phyloP scores from a whole-genome alignment of 2,113 vertebrate species.

The Oxyruncus cristatus region DNA sequence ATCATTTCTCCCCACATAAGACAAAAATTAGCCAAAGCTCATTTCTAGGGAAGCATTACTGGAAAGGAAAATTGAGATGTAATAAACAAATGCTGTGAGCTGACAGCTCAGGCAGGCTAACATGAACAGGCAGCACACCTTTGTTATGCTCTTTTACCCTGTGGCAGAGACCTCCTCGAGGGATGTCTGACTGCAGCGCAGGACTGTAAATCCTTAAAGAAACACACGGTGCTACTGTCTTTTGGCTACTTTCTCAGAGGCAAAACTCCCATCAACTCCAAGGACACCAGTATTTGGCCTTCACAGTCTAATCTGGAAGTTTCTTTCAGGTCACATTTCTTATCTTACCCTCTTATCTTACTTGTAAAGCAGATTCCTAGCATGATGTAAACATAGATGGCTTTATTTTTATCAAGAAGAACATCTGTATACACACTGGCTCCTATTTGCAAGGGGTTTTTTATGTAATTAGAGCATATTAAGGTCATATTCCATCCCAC shows the following conservation, averaged over 20 bases:
- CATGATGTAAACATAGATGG: not conserved
- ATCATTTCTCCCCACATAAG: accelerated
- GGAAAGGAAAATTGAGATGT: not conserved
- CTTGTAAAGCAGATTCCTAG: not conserved
- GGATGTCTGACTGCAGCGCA: not conserved
- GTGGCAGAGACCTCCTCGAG: not conserved
- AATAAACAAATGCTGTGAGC: not conserved
- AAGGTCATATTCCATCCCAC: not conserved
- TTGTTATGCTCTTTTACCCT: not conserved
- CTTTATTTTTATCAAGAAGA: not conserved
- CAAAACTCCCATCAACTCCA: not conserved
- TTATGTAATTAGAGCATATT: not conserved
- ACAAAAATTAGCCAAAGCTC: not conserved
- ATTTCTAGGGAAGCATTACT: not conserved
- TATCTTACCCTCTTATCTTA: not conserved
- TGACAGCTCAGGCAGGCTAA: not conserved
- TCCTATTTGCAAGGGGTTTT: not conserved
- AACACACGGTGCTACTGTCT: not conserved
- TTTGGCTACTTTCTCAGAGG: not conserved
- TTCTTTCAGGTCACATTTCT: not conserved
- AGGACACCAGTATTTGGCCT: not conserved
- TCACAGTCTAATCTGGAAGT: not conserved
- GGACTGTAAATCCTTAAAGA: not conserved
- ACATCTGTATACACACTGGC: not conserved
- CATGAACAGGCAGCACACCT: accelerated